These are phyloP conservation scores for Macrosteles quadrilineatus DNA, from an alignment of 1,140 invertebrate genomes.

Conservation along the genomic window DNA sequence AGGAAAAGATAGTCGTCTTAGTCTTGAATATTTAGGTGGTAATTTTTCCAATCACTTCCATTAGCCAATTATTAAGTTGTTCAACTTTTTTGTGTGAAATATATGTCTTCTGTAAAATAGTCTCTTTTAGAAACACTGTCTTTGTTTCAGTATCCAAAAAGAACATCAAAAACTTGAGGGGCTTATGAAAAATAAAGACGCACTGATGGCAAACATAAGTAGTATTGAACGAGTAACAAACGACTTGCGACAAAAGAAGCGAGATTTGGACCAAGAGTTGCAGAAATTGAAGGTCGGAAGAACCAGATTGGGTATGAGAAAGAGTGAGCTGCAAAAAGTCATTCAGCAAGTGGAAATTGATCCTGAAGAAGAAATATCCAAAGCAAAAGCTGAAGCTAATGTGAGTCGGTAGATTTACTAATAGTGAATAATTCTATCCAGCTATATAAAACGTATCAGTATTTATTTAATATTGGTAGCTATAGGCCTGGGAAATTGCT, in stretches of 20 bases:
- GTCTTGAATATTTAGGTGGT: too few relatives aligned
- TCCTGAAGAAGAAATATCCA: conserved; percentile 24
- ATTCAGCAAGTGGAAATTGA: conserved; percentile 12
- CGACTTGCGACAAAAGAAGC: conserved; percentile 30
- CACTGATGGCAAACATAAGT: background rate
- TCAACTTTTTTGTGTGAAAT: too few relatives aligned
- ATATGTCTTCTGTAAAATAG: too few relatives aligned
- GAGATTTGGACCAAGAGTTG: conserved; percentile 14
- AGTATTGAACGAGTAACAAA: conserved; percentile 30
- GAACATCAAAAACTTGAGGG: background rate
- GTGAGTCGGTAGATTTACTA: conserved; percentile 4
- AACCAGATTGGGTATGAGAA: conserved; percentile 12
- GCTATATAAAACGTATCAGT: too few relatives aligned
- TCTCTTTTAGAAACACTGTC: too few relatives aligned
- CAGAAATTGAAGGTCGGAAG: conserved; percentile 6
- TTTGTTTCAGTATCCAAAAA: background rate
- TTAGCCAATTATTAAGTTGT: too few relatives aligned
- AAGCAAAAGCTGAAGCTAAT: conserved; percentile 7
- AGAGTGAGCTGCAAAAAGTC: conserved; percentile 25
- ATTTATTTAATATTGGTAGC: background rate
- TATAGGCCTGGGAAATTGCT: too few relatives aligned
- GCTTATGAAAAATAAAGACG: background rate
- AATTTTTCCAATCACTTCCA: too few relatives aligned
- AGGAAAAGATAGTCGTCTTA: too few relatives aligned
- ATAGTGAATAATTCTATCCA: background rate